Percentiles rank a stretch among this genome's conserved stretches.
These are phyloP conservation scores for Leptatherina wallacei DNA, from an alignment of 2,797 vertebrate species.

Conservation along the genomic window DNA sequence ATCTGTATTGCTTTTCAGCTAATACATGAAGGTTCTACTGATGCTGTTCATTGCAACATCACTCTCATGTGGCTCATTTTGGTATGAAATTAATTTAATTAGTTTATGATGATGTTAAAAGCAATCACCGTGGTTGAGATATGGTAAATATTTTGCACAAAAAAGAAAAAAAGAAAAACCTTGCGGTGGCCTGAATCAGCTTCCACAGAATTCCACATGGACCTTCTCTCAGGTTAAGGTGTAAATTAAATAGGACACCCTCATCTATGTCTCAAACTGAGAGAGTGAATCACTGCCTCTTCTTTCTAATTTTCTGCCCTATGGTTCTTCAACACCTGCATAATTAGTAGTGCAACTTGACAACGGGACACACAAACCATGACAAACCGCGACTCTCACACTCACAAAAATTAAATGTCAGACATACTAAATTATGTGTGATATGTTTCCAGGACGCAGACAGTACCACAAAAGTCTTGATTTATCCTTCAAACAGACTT, in stretches of 20 bases:
- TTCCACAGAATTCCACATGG: neutral
- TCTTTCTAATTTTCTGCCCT: conserved; percentile 27
- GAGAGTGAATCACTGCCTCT: conserved; percentile 39
- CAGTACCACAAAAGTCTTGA: neutral
- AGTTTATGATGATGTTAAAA: conserved; percentile 20
- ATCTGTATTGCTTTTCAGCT: conserved; percentile 29
- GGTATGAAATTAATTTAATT: conserved; percentile 15
- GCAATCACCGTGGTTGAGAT: conserved; percentile 6
- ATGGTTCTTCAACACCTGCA: conserved; percentile 42
- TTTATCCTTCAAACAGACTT: neutral
- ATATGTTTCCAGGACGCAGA: neutral
- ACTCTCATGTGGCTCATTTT: conserved; percentile 20
- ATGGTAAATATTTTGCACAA: neutral
- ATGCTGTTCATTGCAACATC: conserved; percentile 27
- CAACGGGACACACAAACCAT: conserved; percentile 21
- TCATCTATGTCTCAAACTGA: conserved; percentile 34
- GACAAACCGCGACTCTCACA: too few species aligned
- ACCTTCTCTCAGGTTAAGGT: conserved; percentile 35
- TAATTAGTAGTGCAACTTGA: conserved; percentile 53
- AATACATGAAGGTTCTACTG: conserved; percentile 23
- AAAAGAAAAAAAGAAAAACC: conserved; percentile 4
- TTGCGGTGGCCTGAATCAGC: neutral
- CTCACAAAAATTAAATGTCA: too few species aligned
- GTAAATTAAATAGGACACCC: conserved; percentile 47
- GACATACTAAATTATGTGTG: neutral